phyloP scores from a whole-genome alignment of 2,113 vertebrate species.

The Saguinus imperator region DNA sequence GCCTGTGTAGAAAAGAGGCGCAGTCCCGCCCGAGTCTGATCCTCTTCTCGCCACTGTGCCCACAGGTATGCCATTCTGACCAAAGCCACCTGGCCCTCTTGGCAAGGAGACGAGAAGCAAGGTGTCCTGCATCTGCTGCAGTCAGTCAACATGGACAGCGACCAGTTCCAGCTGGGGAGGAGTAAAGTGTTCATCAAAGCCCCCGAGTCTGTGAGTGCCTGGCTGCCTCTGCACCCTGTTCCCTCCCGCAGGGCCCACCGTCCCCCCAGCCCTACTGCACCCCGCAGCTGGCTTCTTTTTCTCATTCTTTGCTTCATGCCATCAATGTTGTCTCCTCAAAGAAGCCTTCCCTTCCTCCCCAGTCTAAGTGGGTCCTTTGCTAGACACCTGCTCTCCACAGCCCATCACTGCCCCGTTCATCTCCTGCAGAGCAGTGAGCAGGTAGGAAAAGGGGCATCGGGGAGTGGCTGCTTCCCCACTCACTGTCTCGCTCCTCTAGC shows the following conservation, averaged over 20 bases:
- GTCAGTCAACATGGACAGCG: slow-evolving; percentile 96
- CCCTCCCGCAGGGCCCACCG: rapidly evolving
- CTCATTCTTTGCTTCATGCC: rapidly evolving
- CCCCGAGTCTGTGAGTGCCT: slow-evolving; percentile 93
- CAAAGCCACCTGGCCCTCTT: slow-evolving; percentile 96
- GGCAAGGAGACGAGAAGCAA: slow-evolving; percentile 96
- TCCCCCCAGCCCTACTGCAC: too few relatives aligned
- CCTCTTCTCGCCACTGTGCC: background rate
- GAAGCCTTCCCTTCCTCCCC: background rate
- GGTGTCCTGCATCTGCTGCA: slow-evolving; percentile 94
- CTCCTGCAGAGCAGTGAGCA: background rate
- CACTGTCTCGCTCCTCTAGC: background rate
- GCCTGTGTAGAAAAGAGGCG: too few relatives aligned
- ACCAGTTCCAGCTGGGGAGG: slow-evolving; percentile 96
- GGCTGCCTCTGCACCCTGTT: rapidly evolving
- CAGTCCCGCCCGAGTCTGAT: rapidly evolving
- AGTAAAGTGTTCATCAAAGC: slow-evolving; percentile 98
- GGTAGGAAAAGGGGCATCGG: background rate
- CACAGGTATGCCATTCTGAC: slow-evolving; percentile 97
- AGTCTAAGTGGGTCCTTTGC: background rate
- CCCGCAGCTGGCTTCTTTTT: background rate
- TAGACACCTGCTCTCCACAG: too few relatives aligned
- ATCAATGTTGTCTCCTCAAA: background rate
- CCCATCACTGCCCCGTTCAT: rapidly evolving
- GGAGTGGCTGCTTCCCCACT: background rate